A percentile compares a stretch with the other conserved stretches of the same genome.
Conservation (phyloP, 2,888 invertebrate genomes). For the Hoplodrina blanda region DNA sequence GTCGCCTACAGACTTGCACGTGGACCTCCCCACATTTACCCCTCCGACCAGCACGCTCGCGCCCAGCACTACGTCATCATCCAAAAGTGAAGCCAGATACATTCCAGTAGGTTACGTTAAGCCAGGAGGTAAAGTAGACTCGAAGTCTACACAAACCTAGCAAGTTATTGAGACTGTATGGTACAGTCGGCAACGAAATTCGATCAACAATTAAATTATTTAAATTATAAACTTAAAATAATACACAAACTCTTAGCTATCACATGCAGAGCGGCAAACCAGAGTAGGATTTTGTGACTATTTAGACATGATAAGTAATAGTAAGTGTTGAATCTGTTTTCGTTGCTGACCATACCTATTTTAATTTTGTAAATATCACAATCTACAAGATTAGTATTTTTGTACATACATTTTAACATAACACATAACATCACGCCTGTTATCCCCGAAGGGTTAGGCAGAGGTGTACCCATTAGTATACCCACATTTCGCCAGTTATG, state of each 20-base stretch:
- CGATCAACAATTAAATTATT: neutral
- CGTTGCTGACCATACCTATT: slow-evolving; percentile 15
- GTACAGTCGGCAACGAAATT: slow-evolving; percentile 1
- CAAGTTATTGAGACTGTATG: slow-evolving; percentile 37
- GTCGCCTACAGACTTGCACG: slow-evolving; percentile 81
- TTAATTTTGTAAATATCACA: slow-evolving; percentile 54
- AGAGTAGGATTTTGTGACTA: too few species aligned
- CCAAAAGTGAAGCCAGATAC: slow-evolving; percentile 73
- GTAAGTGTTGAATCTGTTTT: neutral
- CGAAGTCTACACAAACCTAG: slow-evolving; percentile 63
- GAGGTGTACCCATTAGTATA: too few species aligned
- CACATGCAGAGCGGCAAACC: too few species aligned
- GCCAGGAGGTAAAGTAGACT: slow-evolving; percentile 64
- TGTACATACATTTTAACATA: slow-evolving; percentile 61
- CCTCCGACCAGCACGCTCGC: slow-evolving; percentile 79
- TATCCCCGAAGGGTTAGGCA: too few species aligned
- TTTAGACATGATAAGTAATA: neutral
- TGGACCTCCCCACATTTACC: slow-evolving; percentile 91
- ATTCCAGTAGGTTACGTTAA: slow-evolving; percentile 77
- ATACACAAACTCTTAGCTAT: neutral
- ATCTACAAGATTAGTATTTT: slow-evolving; percentile 41
- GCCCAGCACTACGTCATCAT: slow-evolving; percentile 66
- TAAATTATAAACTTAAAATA: neutral
- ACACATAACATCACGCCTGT: too few species aligned
- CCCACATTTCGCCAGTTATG: too few species aligned